Evolutionary conservation across 1,140 invertebrate genomes (phyloP), one percentile per base, ranked within the genome.

Genomic region (Drosophila mojavensis): DNA sequence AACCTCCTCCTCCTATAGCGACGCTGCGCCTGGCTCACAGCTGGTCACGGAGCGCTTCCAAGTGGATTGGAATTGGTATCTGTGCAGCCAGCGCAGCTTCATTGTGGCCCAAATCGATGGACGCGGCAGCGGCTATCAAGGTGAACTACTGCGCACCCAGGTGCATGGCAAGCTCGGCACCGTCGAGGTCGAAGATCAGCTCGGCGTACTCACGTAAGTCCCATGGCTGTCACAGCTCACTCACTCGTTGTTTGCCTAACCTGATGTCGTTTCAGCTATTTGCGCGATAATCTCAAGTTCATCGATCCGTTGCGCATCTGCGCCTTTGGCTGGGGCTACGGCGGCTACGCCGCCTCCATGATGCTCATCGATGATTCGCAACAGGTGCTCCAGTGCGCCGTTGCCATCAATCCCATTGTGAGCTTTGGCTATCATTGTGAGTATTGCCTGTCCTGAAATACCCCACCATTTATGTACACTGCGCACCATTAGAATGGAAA

Each of bases 171-270:
- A 94, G 60, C 91, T 95, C 39, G 93, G 95, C 24, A 93, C 94
- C 4, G 94, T 95, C 2, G 95, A 95, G 75, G 94, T 98, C 0
- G 95, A 98, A 90, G 98, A 99, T 93, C 96, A 98, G 92, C 94
- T 98, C 24, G 96, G 96, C 26, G 97, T 97, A 6, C 93, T 97
- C 24, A 95, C 94, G 93, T 95, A 92, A 93, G 93, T 92, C 51
- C 10, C 3, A 30, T 9, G 0, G 10, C 33, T 3, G n/a, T 1
- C 5, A 26, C 17, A 24, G 17, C 20, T 0, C 20, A 24, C 20
- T 50, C 11, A 41, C 20, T 1, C 26, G 1, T 10, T 10, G 15
- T 6, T 39, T 41, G 15, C 10, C 36, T 39, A 39, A 39, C 11
- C 11, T 13, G 36, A 11, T 7, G 28, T 5, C 11, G 5, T 60